Evolutionary conservation across 2,888 invertebrate species (phyloP), one percentile per base, ranked within the genome.

Genomic region (Agapostemon virescens): DNA sequence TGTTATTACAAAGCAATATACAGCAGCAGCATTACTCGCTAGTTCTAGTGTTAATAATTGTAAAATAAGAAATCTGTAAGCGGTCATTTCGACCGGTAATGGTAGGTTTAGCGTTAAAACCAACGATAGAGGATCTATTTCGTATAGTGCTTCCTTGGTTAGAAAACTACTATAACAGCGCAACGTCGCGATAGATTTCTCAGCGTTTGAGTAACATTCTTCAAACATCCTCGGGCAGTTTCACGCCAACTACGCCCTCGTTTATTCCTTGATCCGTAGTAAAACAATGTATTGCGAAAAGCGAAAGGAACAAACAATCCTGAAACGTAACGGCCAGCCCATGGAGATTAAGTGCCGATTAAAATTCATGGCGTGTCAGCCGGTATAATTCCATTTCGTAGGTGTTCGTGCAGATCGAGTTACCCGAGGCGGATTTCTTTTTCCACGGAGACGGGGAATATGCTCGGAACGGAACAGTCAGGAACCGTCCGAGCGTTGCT

Each of bases 361-460:
- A 87, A 87, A 87, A 87, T 87, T 87, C 87, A 87, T 83, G 83
- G 84, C 83, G 81, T 83, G 87, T 86, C 87, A 49, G 82, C 80
- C 84, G 73, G 84, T 79, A 87, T 87, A 87, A 87, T 87, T 87
- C 87, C 84, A 87, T 85, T 87, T 87, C 76, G 86, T 86, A 87
- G 87, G 86, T 85, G 86, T 86, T 85, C 81, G 84, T 77, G 85
- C 79, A 83, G 87, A 87, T 87, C 86, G 86, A 84, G 82, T 87
- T 87, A 85, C 86, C 52, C 73, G 75, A 61, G 67, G 67, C 64
- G 71, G 79, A 70, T 61, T 72, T 69, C 70, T 74, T 82, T 82
- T 55, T 58, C 66, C 15, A 30, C 5, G n/a, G 58, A 26, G 17
- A 58, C 20, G 58, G 26, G 55, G 45, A n/a, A n/a, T n/a, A n/a